Conservation (phyloP, 2,113 vertebrate species). For the Drymodes brunneopygia region DNA sequence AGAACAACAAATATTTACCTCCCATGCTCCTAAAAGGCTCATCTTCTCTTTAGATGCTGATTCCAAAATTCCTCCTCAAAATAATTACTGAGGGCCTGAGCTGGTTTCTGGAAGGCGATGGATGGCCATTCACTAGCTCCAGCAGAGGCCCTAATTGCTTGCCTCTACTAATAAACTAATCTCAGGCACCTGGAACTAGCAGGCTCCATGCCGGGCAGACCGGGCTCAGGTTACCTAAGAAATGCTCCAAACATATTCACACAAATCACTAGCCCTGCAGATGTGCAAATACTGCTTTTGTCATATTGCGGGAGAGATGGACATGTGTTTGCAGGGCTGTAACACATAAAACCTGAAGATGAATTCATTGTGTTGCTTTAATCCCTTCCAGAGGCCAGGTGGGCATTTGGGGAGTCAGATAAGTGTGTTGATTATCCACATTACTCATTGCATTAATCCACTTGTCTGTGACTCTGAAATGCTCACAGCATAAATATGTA, state of each 20-base stretch:
- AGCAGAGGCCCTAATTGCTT: constrained; percentile 34
- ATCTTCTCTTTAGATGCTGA: not conserved
- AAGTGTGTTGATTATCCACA: not conserved
- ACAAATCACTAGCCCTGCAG: constrained; percentile 38
- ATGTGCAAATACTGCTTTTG: constrained; percentile 58
- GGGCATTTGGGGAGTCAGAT: constrained; percentile 20
- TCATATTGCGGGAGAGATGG: constrained; percentile 16
- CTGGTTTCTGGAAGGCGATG: not conserved
- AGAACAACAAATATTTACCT: constrained; percentile 16
- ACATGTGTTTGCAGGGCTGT: constrained; percentile 36
- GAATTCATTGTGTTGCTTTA: constrained; percentile 35
- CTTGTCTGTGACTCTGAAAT: not conserved
- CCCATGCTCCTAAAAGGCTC: not conserved
- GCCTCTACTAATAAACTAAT: constrained; percentile 58
- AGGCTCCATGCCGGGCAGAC: constrained; percentile 26
- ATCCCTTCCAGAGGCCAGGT: constrained; percentile 55
- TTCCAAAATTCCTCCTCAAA: not conserved
- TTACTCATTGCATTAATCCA: constrained; percentile 23
- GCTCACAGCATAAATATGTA: not conserved
- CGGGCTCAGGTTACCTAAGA: constrained; percentile 40
- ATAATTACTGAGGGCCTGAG: not conserved
- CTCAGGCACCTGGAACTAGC: constrained; percentile 58
- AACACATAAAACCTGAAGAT: constrained; percentile 47
- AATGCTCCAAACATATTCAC: constrained; percentile 33
- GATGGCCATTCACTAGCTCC: not conserved